Conservation (phyloP, 2,888 invertebrate species). For the Pseudoips prasinana region DNA sequence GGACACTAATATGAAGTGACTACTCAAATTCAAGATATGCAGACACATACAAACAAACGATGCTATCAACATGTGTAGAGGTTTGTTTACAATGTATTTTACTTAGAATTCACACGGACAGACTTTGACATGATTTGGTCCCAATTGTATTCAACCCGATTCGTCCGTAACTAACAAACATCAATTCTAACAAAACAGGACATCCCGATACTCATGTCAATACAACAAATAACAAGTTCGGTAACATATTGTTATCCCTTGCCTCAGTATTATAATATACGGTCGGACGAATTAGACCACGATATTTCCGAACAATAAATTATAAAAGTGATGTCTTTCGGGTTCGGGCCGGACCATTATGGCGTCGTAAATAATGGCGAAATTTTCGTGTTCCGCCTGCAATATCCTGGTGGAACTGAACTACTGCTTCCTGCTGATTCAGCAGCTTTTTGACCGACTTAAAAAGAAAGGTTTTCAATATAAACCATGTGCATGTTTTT, state of each 20-base stretch:
- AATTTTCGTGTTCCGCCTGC: conserved; percentile 26
- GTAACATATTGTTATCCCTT: not conserved
- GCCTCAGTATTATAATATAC: conserved; percentile 47
- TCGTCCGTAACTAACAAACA: no score
- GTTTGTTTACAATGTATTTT: no score
- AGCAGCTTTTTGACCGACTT: conserved; percentile 16
- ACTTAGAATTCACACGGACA: no score
- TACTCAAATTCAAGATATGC: no score
- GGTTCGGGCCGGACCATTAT: conserved; percentile 37
- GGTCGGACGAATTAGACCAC: conserved; percentile 60
- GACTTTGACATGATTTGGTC: no score
- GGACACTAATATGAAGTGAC: no score
- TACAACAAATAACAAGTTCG: not conserved
- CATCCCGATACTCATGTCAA: not conserved
- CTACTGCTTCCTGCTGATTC: conserved; percentile 39
- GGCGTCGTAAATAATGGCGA: conserved; percentile 30
- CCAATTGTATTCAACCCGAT: no score
- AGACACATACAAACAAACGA: no score
- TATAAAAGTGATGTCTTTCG: conserved; percentile 66
- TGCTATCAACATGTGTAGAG: no score
- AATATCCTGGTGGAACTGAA: conserved; percentile 50
- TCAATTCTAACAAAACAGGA: conserved; percentile 1
- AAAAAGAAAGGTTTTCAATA: no score
- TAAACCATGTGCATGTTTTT: no score
- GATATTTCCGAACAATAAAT: conserved; percentile 69